phyloP scores from a whole-genome alignment of 2,113 vertebrate genomes.

The Eleginops maclovinus region DNA sequence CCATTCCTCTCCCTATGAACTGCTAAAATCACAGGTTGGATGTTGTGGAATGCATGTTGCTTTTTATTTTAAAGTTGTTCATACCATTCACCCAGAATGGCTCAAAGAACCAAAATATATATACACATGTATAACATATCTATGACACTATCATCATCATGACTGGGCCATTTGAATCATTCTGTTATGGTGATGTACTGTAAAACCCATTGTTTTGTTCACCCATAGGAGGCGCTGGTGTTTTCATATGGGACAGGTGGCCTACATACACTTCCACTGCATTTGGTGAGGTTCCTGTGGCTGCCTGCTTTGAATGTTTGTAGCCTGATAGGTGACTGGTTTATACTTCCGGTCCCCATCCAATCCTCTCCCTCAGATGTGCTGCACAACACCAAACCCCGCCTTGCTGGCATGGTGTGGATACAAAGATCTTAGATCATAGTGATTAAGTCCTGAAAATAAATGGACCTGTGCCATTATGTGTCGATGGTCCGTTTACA shows the following conservation, averaged over 20 bases:
- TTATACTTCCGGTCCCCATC: conserved; percentile 48
- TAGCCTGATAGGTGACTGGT: conserved; percentile 65
- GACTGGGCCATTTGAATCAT: conserved; percentile 62
- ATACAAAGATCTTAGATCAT: conserved; percentile 25
- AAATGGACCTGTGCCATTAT: conserved; percentile 54
- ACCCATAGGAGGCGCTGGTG: conserved; percentile 87
- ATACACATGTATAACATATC: conserved; percentile 39
- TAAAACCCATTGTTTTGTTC: conserved; percentile 85
- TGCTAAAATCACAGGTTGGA: neutral
- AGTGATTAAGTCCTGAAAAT: conserved; percentile 29
- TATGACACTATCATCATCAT: conserved; percentile 53
- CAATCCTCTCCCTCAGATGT: conserved; percentile 46
- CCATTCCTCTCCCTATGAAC: neutral
- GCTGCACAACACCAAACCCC: conserved; percentile 26
- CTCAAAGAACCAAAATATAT: conserved; percentile 1
- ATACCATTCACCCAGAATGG: conserved; percentile 30
- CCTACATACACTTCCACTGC: conserved; percentile 84
- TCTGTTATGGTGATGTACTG: conserved; percentile 73
- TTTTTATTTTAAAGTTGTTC: conserved; percentile 23
- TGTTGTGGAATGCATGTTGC: conserved; percentile 17
- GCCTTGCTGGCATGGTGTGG: conserved; percentile 44
- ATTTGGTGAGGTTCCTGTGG: conserved; percentile 85
- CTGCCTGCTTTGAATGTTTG: conserved; percentile 79
- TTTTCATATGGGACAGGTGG: conserved; percentile 86
- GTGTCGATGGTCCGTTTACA: conserved; percentile 65